A percentile compares a stretch with the other conserved stretches of the same genome.
These are phyloP conservation scores for Prionailurus viverrinus DNA, from an alignment of 2,113 vertebrate species.

Conservation along the genomic window DNA sequence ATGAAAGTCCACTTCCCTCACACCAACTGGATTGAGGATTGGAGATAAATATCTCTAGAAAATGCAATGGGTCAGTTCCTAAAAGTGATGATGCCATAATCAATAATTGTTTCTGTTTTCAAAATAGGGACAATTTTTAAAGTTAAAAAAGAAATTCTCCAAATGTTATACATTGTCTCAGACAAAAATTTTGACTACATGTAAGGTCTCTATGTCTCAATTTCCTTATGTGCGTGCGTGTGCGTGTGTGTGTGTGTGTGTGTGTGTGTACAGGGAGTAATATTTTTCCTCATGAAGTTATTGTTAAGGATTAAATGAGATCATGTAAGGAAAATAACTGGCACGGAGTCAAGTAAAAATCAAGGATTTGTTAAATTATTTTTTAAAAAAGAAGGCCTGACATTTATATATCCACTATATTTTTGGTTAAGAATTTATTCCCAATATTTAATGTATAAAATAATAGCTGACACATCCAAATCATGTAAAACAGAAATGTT, in stretches of 20 bases:
- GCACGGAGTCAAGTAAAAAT: not conserved
- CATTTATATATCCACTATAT: not conserved
- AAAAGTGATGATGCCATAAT: not conserved
- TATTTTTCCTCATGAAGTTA: slow-evolving; percentile 23
- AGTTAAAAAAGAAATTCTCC: not conserved
- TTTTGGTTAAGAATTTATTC: not conserved
- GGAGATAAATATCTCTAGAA: not conserved
- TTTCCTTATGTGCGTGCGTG: not conserved
- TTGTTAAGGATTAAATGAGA: not conserved
- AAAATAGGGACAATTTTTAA: not conserved
- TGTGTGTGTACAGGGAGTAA: not conserved
- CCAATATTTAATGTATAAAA: slow-evolving; percentile 8
- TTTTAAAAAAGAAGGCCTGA: not conserved
- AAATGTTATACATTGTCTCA: not conserved
- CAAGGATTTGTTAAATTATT: not conserved
- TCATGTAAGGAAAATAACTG: not conserved
- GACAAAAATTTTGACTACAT: not conserved
- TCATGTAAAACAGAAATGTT: not conserved
- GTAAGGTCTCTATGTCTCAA: not conserved
- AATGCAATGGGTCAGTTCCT: not conserved
- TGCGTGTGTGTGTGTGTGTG: not conserved
- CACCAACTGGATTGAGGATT: not conserved
- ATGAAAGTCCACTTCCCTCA: not conserved
- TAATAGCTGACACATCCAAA: not conserved
- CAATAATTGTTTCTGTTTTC: not conserved